Evolutionary conservation across 2,113 vertebrate species (phyloP), one percentile per base, ranked within the genome.

Genomic region (Elephas maximus): DNA sequence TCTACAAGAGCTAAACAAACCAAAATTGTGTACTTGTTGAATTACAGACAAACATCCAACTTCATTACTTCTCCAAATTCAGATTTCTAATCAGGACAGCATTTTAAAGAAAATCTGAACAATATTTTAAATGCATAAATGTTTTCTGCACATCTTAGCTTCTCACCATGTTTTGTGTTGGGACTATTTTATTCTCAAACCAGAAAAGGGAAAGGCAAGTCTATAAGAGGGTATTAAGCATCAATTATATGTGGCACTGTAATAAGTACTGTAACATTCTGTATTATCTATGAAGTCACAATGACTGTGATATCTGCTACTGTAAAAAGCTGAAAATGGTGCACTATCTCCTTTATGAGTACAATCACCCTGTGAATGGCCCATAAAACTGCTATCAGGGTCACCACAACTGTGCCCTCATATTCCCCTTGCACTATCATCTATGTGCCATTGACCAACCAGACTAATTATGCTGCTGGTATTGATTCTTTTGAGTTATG

Each of bases 401-500:
- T 82, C 10, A 51, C 45, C 2, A 21, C 71, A 28, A 28, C 11
- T 17, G 11, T 12, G 44, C 3, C 2, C 78, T 2, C 48, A 11
- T 51, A 74, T 21, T 23, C 30, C 11, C 51, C 82, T 48, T 37
- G 21, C 93, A 53, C 33, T 20, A 41, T n/a, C 3, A 1, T 8
- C 69, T 62, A 57, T 45, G 41, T 74, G 51, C 24, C 45, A 67
- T 78, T 78, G 69, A 73, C 26, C 86, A 74, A 81, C 4, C 44
- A 78, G 62, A 65, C 86, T 78, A 88, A 92, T 94, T 51, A 90
- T 3, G 4, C 21, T 71, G 84, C 28, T 89, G 24, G 12, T 63
- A 69, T 24, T 28, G 87, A 94, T 78, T 92, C 62, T 84, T 90
- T 81, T 90, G 48, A 96, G 48, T 71, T 63, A 76, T 2, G 63